Percentiles rank a stretch among this genome's conserved stretches.
These are phyloP conservation scores for Valencia hispanica DNA, from an alignment of 2,797 vertebrate species.

Conservation along the genomic window DNA sequence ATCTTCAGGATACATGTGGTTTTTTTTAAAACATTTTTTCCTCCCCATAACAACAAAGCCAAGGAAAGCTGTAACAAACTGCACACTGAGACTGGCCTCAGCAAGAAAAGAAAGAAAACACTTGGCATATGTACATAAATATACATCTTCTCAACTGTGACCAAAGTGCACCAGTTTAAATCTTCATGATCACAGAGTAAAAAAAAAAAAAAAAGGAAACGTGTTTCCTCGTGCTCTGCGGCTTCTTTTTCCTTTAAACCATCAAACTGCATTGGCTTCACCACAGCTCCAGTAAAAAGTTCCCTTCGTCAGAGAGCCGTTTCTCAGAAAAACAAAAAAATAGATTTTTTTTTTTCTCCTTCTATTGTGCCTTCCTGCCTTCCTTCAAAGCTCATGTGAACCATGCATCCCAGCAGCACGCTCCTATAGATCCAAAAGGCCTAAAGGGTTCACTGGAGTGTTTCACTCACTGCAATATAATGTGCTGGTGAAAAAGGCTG, in stretches of 20 bases:
- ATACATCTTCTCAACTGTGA: conserved; percentile 74
- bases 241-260: conserved; percentile 39
- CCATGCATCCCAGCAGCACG: conserved; percentile 21
- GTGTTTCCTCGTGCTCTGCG: conserved; percentile 35
- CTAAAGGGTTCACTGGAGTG: conserved; percentile 58
- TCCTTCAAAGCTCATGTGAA: conserved; percentile 25
- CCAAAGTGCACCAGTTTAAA: conserved; percentile 71
- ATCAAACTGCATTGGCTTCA: conserved; percentile 35
- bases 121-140: conserved; percentile 80
- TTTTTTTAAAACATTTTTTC: conserved; percentile 33
- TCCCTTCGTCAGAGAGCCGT: conserved; percentile 33
- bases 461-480: conserved; percentile 68
- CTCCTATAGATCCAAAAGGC: conserved; percentile 50
- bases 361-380: conserved; percentile 40
- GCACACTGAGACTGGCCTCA: conserved; percentile 70
- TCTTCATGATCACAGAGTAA: conserved; percentile 62
- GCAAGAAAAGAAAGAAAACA: conserved; percentile 60
- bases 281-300: conserved; percentile 39
- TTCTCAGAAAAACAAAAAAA: conserved; percentile 46
- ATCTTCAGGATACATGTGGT: conserved; percentile 63
- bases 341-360: conserved; percentile 48
- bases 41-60: conserved; percentile 66
- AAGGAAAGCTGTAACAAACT: conserved; percentile 75
- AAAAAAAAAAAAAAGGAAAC: conserved; percentile 39
- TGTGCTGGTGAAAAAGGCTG: conserved; percentile 80